Evolutionary conservation across 2,888 invertebrate species (phyloP).

Genomic region (Ligdia adustata): DNA sequence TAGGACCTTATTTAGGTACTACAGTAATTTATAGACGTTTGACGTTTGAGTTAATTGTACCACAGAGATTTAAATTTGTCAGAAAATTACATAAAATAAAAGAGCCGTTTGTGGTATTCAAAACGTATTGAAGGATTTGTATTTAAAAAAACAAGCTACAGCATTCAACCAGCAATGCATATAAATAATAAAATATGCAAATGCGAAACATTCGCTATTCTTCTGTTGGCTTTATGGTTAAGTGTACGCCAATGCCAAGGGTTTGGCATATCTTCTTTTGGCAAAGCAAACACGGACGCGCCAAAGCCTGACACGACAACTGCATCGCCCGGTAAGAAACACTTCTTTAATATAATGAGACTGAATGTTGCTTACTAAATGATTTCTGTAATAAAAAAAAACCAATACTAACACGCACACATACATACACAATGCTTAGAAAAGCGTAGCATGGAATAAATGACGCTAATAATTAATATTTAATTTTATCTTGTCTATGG

Average conservation of each 20-base stretch:
- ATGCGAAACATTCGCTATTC: constrained; percentile 30
- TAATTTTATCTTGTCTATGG: neutral
- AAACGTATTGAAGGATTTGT: no score
- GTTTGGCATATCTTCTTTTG: constrained; percentile 74
- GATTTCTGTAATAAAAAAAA: no score
- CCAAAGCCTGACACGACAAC: constrained; percentile 68
- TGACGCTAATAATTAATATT: neutral
- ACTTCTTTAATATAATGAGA: constrained; percentile 45
- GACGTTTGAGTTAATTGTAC: no score
- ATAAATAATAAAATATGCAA: constrained; percentile 36
- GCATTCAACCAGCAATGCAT: constrained; percentile 22
- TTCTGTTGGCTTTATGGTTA: constrained; percentile 50
- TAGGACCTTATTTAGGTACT: no score
- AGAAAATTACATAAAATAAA: no score
- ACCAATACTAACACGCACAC: constrained; percentile 7
- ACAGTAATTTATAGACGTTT: no score
- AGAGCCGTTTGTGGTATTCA: no score
- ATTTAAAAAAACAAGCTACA: neutral
- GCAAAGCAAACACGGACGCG: constrained; percentile 72
- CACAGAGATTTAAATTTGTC: no score
- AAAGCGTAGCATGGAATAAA: constrained; percentile 4
- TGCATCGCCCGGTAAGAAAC: constrained; percentile 68
- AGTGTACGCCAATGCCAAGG: constrained; percentile 50
- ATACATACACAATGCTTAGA: constrained; percentile 12
- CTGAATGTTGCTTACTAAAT: constrained; percentile 25